A percentile compares a stretch with the other conserved stretches of the same genome.
Evolutionary conservation across 2,888 invertebrate genomes (phyloP).

Genomic region (Arctia plantaginis): DNA sequence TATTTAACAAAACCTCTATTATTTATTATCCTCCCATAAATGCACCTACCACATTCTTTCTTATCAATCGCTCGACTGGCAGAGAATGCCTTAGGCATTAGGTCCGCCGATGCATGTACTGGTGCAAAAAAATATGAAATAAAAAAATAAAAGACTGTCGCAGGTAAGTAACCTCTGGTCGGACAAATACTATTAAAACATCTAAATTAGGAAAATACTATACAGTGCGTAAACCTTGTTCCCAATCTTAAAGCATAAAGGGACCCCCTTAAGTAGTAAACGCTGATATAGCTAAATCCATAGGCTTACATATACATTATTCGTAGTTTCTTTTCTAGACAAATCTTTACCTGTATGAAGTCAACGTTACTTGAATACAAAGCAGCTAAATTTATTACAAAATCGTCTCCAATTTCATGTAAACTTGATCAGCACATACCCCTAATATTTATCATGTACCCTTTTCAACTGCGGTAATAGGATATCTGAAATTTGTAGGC

Average conservation of each 20-base stretch:
- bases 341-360: constrained; percentile 1
- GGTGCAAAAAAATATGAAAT: no score
- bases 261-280: neutral
- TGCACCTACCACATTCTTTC: no score
- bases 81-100: no score
- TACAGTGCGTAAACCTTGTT: neutral
- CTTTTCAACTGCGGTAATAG: constrained; percentile 24
- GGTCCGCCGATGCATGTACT: no score
- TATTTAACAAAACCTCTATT: no score
- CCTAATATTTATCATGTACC: constrained; percentile 20
- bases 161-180: neutral
- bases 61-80: no score
- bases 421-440: constrained; percentile 17
- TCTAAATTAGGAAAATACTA: neutral
- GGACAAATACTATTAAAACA: neutral
- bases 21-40: no score
- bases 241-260: neutral
- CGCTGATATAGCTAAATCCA: neutral
- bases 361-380: neutral
- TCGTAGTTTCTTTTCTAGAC: constrained; percentile 2
- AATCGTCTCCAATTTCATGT: constrained; percentile 22
- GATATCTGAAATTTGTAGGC: constrained; percentile 25
- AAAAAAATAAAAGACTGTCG: no score
- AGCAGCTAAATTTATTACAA: neutral
- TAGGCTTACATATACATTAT: neutral